Conservation (phyloP, 2,113 vertebrate species). For the Taurulus bubalis region DNA sequence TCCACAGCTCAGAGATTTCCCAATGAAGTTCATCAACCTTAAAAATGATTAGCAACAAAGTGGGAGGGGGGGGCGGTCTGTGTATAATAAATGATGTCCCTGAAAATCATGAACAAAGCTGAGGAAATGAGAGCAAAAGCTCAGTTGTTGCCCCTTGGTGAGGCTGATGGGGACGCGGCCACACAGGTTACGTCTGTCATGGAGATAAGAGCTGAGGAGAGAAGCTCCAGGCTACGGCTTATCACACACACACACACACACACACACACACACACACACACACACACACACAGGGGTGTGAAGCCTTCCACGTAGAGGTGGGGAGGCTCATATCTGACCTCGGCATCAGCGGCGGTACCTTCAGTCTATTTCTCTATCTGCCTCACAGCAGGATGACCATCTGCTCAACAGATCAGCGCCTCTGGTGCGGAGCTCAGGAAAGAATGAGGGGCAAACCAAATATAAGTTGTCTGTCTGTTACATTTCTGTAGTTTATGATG, state of each 20-base stretch:
- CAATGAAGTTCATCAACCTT: neutral
- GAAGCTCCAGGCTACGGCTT: slow-evolving; percentile 54
- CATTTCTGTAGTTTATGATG: slow-evolving; percentile 1
- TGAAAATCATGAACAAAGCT: slow-evolving; percentile 44
- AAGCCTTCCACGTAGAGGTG: slow-evolving; percentile 20
- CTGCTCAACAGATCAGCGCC: slow-evolving; percentile 48
- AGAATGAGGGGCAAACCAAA: neutral
- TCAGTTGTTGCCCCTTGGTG: neutral
- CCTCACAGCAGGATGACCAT: slow-evolving; percentile 51
- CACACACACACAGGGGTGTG: neutral
- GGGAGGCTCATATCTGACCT: slow-evolving; percentile 52
- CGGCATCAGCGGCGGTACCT: slow-evolving; percentile 40
- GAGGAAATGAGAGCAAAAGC: slow-evolving; percentile 30
- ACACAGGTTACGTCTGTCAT: slow-evolving; percentile 58
- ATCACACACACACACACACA: slow-evolving; percentile 48
- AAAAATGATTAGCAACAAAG: neutral
- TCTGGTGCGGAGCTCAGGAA: neutral
- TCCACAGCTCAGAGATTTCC: slow-evolving; percentile 16
- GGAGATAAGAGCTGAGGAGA: slow-evolving; percentile 67
- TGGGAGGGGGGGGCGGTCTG: no score
- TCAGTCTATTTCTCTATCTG: slow-evolving; percentile 43
- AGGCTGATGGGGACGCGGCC: slow-evolving; percentile 20
- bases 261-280: slow-evolving; percentile 6
- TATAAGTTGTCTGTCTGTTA: neutral
- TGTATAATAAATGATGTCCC: neutral